phyloP scores from a whole-genome alignment of 2,888 invertebrate species.

The Falcaria lacertinaria region DNA sequence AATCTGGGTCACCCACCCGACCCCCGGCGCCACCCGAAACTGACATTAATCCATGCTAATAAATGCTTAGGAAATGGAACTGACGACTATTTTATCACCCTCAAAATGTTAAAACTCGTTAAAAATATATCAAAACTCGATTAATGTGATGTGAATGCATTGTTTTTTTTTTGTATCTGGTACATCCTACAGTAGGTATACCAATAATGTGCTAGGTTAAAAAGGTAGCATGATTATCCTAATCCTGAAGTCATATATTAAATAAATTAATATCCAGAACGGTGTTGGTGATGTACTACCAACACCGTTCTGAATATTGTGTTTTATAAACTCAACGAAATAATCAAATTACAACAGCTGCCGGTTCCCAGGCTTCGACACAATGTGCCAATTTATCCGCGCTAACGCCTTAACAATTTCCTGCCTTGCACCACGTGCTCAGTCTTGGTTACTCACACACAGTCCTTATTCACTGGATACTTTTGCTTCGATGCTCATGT shows the following conservation, averaged over 20 bases:
- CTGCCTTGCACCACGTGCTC: slow-evolving; percentile 40
- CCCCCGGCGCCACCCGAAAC: slow-evolving; percentile 40
- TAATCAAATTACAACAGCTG: slow-evolving; percentile 3
- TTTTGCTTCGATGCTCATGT: slow-evolving; percentile 16
- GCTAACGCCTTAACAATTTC: slow-evolving; percentile 45
- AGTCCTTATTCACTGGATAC: slow-evolving; percentile 34
- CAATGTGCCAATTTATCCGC: slow-evolving; percentile 23
- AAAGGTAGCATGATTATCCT: no score
- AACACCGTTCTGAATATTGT: no score
- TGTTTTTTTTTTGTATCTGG: no score
- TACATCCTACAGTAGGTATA: no score
- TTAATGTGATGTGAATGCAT: no score
- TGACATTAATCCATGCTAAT: slow-evolving; percentile 19
- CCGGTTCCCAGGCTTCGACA: slow-evolving; percentile 16
- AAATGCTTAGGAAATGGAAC: background rate
- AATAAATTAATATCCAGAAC: no score
- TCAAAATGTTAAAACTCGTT: background rate
- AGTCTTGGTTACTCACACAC: slow-evolving; percentile 36
- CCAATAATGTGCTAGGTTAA: no score
- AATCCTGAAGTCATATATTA: no score
- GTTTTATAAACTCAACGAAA: background rate
- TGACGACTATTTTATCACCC: background rate
- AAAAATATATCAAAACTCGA: background rate
- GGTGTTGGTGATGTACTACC: no score
- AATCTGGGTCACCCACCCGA: slow-evolving; percentile 57